A percentile compares a stretch with the other conserved stretches of the same genome.
Conservation (phyloP, 35 echinoderm and acorn worm genomes). For the Acanthaster planci region DNA sequence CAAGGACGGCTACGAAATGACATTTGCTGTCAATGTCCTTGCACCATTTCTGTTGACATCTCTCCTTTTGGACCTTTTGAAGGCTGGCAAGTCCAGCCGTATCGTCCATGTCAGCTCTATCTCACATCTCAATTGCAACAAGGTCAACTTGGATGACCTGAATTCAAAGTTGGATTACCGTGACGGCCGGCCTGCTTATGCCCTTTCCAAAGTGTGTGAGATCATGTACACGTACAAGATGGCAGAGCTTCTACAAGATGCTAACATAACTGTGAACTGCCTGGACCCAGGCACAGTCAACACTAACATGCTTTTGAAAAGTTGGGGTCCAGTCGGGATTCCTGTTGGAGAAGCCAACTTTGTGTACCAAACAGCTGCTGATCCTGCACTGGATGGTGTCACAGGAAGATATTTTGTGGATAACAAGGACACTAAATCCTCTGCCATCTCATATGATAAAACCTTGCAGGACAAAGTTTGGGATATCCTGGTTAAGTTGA, state of each 20-base stretch:
- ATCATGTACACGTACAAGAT: conserved; percentile 84
- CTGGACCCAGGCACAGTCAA: conserved; percentile 95
- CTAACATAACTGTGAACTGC: conserved; percentile 76
- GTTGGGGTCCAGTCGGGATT: conserved; percentile 66
- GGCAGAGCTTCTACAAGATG: conserved; percentile 51
- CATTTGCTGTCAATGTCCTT: conserved; percentile 92
- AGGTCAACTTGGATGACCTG: conserved; percentile 66
- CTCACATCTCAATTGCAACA: conserved; percentile 47
- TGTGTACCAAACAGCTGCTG: conserved; percentile 69
- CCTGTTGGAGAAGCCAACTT: conserved; percentile 69
- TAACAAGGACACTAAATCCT: conserved; percentile 39
- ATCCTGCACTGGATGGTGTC: conserved; percentile 47
- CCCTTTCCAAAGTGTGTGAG: conserved; percentile 71
- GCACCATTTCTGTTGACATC: conserved; percentile 93
- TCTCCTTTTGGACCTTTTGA: conserved; percentile 74
- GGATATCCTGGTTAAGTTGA: conserved; percentile 78
- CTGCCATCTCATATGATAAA: conserved; percentile 59
- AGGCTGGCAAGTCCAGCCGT: conserved; percentile 59
- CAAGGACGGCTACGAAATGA: conserved; percentile 80
- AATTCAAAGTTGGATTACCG: conserved; percentile 57
- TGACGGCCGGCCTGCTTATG: conserved; percentile 68
- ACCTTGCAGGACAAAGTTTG: conserved; percentile 63
- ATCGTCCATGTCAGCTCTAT: conserved; percentile 92
- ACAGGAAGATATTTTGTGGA: conserved; percentile 91
- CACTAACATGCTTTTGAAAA: conserved; percentile 73